These are phyloP conservation scores for Sander vitreus DNA, from an alignment of 2,113 vertebrate genomes.

Conservation along the genomic window DNA sequence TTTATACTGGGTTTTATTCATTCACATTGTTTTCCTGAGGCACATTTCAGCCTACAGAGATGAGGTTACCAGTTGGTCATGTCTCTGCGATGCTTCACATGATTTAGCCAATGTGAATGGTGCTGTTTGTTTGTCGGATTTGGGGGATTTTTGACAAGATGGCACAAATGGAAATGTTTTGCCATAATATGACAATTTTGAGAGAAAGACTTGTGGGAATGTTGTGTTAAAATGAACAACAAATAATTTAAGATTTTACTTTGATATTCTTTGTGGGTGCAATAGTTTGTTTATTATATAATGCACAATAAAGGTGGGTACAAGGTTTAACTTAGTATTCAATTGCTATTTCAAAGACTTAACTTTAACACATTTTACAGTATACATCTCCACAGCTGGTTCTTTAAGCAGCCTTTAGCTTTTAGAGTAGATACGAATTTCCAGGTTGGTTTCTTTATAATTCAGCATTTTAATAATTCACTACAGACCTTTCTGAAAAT, in stretches of 20 bases:
- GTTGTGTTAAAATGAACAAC: too few relatives aligned
- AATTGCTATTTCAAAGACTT: not conserved
- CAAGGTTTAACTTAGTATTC: not conserved
- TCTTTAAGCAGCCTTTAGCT: not conserved
- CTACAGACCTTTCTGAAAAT: conserved; percentile 27
- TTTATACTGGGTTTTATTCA: conserved; percentile 61
- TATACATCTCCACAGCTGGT: not conserved
- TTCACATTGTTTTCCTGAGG: conserved; percentile 68
- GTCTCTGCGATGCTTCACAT: conserved; percentile 78
- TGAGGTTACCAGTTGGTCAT: conserved; percentile 72
- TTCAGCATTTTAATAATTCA: conserved; percentile 42
- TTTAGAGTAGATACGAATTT: conserved; percentile 1
- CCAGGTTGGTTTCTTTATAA: conserved; percentile 23
- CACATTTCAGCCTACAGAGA: conserved; percentile 48
- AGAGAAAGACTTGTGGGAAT: conserved; percentile 27
- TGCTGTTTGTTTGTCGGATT: conserved; percentile 72
- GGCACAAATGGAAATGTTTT: conserved; percentile 29
- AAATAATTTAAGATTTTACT: conserved; percentile 10
- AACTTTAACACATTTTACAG: not conserved
- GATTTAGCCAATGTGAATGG: conserved; percentile 76
- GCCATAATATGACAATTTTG: conserved; percentile 27
- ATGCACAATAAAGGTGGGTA: not conserved
- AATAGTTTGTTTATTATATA: not conserved
- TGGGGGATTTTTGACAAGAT: conserved; percentile 61
- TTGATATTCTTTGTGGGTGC: conserved; percentile 3